Evolutionary conservation across 2,888 invertebrate species (phyloP).

Genomic region (Caenorhabditis sp.): DNA sequence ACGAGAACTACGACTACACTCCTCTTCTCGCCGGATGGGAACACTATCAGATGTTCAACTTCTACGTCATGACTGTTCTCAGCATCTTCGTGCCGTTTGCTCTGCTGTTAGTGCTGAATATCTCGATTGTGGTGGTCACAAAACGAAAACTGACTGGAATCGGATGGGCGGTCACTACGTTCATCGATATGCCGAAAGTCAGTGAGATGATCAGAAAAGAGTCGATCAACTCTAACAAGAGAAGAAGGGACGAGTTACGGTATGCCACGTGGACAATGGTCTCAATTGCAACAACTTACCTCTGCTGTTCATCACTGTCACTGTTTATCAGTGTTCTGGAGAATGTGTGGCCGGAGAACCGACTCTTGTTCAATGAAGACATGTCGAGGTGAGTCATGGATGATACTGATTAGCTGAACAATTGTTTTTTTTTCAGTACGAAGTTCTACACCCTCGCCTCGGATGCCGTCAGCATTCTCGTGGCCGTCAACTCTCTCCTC

Average conservation of each 20-base stretch:
- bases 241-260: conserved; percentile 72
- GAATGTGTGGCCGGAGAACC: conserved; percentile 74
- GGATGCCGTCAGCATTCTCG: conserved; percentile 75
- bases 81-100: conserved; percentile 76
- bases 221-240: conserved; percentile 71
- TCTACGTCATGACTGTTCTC: conserved; percentile 76
- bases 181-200: conserved; percentile 77
- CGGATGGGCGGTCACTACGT: conserved; percentile 72
- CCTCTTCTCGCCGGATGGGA: conserved; percentile 71
- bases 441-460: conserved; percentile 77
- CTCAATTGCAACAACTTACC: conserved; percentile 76
- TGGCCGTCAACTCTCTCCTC: conserved; percentile 74
- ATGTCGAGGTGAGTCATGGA: conserved; percentile 70
- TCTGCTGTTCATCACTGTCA: conserved; percentile 78
- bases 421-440: conserved; percentile 65
- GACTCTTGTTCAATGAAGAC: conserved; percentile 71
- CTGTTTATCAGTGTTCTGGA: conserved; percentile 77
- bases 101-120: conserved; percentile 71
- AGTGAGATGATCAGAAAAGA: conserved; percentile 75
- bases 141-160: conserved; percentile 69
- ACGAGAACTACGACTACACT: conserved; percentile 75
- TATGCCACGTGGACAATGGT: conserved; percentile 80
- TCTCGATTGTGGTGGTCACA: conserved; percentile 76
- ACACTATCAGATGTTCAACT: conserved; percentile 76
- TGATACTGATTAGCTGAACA: background rate